Percentiles rank a stretch among this genome's conserved stretches.
Evolutionary conservation across 2,888 invertebrate genomes (phyloP).

Genomic region (Antheraea assamensis): DNA sequence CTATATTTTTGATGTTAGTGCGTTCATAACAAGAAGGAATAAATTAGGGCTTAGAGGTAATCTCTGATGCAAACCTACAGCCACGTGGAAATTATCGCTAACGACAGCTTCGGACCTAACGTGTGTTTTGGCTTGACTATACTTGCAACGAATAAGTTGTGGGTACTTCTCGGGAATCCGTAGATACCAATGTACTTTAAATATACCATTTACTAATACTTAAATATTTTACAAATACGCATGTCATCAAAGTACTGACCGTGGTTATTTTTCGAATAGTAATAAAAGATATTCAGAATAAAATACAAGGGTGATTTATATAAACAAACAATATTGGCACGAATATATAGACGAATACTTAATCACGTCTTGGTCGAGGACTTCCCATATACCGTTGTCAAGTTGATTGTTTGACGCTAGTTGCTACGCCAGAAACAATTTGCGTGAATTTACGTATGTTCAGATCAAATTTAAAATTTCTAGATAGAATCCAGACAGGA

Average conservation of each 20-base stretch:
- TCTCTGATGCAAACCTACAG: too few relatives aligned
- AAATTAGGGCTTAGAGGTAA: too few relatives aligned
- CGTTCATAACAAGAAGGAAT: too few relatives aligned
- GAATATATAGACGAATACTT: slow-evolving; percentile 13
- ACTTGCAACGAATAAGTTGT: too few relatives aligned
- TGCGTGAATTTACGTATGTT: slow-evolving; percentile 23
- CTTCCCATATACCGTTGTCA: slow-evolving; percentile 17
- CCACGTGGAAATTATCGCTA: too few relatives aligned
- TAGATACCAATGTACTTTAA: too few relatives aligned
- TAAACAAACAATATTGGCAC: slow-evolving; percentile 15
- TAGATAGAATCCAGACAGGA: slow-evolving; percentile 19
- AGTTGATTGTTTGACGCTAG: slow-evolving; percentile 20
- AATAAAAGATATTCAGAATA: slow-evolving; percentile 27
- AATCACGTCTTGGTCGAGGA: slow-evolving; percentile 20
- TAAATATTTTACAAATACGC: slow-evolving; percentile 70
- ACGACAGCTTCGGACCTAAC: too few relatives aligned
- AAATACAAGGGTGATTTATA: background rate
- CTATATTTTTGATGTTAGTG: too few relatives aligned
- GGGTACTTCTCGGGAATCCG: too few relatives aligned
- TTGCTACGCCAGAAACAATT: slow-evolving; percentile 17
- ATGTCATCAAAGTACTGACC: slow-evolving; percentile 66
- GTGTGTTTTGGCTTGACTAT: too few relatives aligned
- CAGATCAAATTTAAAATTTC: slow-evolving; percentile 37
- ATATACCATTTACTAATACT: slow-evolving; percentile 43
- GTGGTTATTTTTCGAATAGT: slow-evolving; percentile 48